Conservation (phyloP, 2,888 invertebrate genomes). For the Drosophila seclusa region DNA sequence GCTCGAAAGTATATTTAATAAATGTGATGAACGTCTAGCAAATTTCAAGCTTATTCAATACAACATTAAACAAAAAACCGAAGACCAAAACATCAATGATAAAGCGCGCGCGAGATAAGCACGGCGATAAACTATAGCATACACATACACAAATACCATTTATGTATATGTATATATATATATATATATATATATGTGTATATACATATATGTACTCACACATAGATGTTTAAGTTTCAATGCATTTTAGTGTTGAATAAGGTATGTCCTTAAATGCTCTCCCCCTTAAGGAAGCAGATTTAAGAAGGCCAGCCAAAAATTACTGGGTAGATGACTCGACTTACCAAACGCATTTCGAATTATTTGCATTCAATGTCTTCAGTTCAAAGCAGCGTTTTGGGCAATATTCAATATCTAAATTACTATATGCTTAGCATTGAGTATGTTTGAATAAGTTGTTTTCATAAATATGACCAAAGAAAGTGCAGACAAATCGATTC, state of each 20-base stretch:
- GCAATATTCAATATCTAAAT: not conserved
- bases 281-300: not conserved
- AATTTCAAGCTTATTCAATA: slow-evolving; percentile 43
- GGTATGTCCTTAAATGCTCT: slow-evolving; percentile 5
- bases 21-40: slow-evolving; percentile 61
- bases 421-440: slow-evolving; percentile 17
- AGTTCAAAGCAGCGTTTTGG: slow-evolving; percentile 1
- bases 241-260: slow-evolving; percentile 8
- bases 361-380: slow-evolving; percentile 14
- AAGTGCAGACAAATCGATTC: not conserved
- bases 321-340: not conserved
- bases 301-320: not conserved
- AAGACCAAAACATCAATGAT: slow-evolving; percentile 29
- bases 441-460: slow-evolving; percentile 2
- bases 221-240: slow-evolving; percentile 7
- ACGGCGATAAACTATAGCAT: not conserved
- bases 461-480: not conserved
- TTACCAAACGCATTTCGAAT: slow-evolving; percentile 2
- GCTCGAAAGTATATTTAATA: slow-evolving; percentile 57
- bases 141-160: not conserved
- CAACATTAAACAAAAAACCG: slow-evolving; percentile 21
- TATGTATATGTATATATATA: not conserved
- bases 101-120: slow-evolving; percentile 2
- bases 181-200: not conserved
- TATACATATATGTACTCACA: not conserved